Evolutionary conservation across 1,140 invertebrate species (phyloP), one percentile per base, ranked within the genome.

Genomic region (Cotesia glomerata): DNA sequence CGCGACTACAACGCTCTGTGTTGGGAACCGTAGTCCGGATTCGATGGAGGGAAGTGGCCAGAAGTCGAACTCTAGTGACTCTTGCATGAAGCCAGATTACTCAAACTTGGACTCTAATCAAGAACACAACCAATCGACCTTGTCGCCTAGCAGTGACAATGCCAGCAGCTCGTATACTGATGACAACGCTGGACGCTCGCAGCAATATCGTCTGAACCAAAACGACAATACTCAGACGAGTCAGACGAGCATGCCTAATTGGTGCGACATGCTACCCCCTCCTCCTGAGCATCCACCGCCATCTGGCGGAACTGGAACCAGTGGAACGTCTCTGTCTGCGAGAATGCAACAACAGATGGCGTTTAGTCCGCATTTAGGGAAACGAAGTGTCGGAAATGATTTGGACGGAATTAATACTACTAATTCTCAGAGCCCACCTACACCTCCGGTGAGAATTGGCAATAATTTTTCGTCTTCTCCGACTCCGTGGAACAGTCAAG

Each of bases 221-320:
- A 74, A 79, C 16, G 32, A 76, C 11, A 79, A 81, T 45, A 76
- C 75, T 80, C 71, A 80, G 71, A 78, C 65, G 26, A 82, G 84
- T 16, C 81, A 85, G 26, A 5, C 68, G 2, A 66, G 67, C 13
- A 76, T 92, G 72, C 90, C 93, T 0, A 94, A 93, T 82, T 94
- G 92, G 92, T 91, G 90, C 14, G 93, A 94, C 77, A 90, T 93
- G 78, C 85, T 94, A 34, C 94, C 93, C 7, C 93, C 93, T 56
- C 93, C 94, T 1, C 94, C 93, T 0, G 92, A 94, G 75, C 92
- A 94, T 84, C 93, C 93, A 9, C 93, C 94, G 3, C 92, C 93
- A 5, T 76, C 76, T 45, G 39, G 39, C 3, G 39, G 39, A 45
- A 45, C 39, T 45, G 39, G 39, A 9, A 45, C 39, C 39, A 45